Evolutionary conservation across 2,888 invertebrate species (phyloP).

Genomic region (Rhimphoctona megacephalus): DNA sequence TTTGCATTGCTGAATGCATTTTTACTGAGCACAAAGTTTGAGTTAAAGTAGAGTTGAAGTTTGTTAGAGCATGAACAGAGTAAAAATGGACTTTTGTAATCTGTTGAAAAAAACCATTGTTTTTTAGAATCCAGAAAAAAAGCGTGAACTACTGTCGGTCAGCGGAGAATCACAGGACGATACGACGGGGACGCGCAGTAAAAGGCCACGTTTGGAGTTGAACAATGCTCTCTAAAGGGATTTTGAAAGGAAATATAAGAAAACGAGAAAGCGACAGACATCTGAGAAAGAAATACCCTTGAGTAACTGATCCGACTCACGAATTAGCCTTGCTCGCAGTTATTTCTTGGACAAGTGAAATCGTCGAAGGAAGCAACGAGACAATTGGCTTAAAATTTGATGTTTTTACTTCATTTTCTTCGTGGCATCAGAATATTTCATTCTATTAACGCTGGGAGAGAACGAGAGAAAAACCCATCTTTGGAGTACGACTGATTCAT

Average conservation of each 20-base stretch:
- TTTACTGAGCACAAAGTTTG: too few species aligned
- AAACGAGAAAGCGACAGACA: slow-evolving; percentile 43
- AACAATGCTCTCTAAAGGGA: slow-evolving; percentile 78
- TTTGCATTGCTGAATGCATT: too few species aligned
- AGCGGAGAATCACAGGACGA: slow-evolving; percentile 86
- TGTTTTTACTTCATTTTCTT: neutral
- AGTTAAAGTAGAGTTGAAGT: too few species aligned
- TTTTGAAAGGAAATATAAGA: slow-evolving; percentile 42
- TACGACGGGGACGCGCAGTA: slow-evolving; percentile 87
- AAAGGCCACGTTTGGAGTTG: slow-evolving; percentile 87
- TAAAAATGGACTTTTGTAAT: neutral
- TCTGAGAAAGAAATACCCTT: slow-evolving; percentile 12
- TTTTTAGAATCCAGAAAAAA: slow-evolving; percentile 87
- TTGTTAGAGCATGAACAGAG: too few species aligned
- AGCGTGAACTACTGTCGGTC: slow-evolving; percentile 86
- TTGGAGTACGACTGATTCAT: slow-evolving; percentile 16
- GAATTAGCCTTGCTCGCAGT: slow-evolving; percentile 33
- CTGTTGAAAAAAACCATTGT: neutral
- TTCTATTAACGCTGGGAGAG: slow-evolving; percentile 2
- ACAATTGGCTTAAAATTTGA: slow-evolving; percentile 8
- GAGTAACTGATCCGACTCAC: slow-evolving; percentile 8
- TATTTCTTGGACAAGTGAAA: slow-evolving; percentile 23
- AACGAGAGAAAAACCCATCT: neutral
- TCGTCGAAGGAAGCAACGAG: neutral
- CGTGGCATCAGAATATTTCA: neutral